Evolutionary conservation across 2,797 vertebrate genomes (phyloP), one percentile per base, ranked within the genome.

Genomic region (Antennarius maculatus): DNA sequence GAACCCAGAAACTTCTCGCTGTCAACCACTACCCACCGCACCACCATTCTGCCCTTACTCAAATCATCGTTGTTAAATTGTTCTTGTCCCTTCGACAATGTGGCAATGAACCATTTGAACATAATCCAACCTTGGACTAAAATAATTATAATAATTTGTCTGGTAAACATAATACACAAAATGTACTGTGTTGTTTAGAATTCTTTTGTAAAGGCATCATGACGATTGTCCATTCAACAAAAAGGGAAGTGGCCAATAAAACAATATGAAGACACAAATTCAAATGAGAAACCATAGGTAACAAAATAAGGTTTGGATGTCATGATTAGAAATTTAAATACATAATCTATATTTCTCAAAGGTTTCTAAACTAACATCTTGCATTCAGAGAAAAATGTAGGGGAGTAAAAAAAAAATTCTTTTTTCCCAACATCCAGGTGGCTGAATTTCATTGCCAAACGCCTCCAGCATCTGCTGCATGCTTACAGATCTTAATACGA

Each of bases 401-500:
- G 2, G 14, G 6, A 9, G n/a, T 55, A 58, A 34, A 18, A 14
- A 12, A n/a, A 5, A 28, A 51, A 39, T 10, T 1, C 5, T 43
- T 50, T 58, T 46, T 55, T 6, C 34, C 28, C 14, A 14, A 18
- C 48, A 54, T 56, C 42, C n/a, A 17, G 18, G n/a, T 42, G 65
- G 47, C 37, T 52, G 29, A 64, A 55, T 62, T 70, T 52, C 37
- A 67, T 14, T 45, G 16, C 31, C 7, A 13, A 63, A 27, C n/a
- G 54, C 39, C 49, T 39, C 18, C 54, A 63, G 56, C 61, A 64
- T 54, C 51, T 39, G 6, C 61, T 15, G 27, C 55, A 49, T 43
- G 61, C 27, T 50, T 50, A 64, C n/a, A 11, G 27, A 63, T 51
- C 59, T 45, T 58, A 31, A 54, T 42, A 37, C 43, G 28, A 66